These are phyloP conservation scores for Macaca nemestrina DNA, from an alignment of 2,113 vertebrate genomes.

Conservation along the genomic window DNA sequence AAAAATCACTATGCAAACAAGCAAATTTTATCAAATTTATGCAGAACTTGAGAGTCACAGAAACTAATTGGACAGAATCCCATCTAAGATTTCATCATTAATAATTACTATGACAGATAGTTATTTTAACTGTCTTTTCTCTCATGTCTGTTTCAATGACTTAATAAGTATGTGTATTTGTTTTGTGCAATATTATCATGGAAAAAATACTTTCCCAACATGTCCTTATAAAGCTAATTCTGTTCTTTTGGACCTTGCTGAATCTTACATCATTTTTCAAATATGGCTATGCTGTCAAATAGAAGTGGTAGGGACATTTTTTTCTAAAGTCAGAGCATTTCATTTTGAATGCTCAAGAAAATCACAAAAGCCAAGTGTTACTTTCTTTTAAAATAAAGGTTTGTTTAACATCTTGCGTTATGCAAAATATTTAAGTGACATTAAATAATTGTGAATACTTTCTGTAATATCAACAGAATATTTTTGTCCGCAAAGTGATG, in stretches of 20 bases:
- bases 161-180: neutral
- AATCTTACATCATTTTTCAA: conserved; percentile 44
- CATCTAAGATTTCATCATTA: conserved; percentile 62
- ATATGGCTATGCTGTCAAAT: neutral
- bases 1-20: conserved; percentile 64
- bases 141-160: neutral
- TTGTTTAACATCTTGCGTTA: neutral
- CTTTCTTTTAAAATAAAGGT: conserved; percentile 12
- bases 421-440: neutral
- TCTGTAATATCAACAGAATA: neutral
- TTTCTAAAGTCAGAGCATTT: neutral
- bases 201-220: neutral
- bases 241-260: neutral
- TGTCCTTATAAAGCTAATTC: neutral
- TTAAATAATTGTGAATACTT: neutral
- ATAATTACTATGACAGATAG: conserved; percentile 29
- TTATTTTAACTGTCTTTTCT: conserved; percentile 31
- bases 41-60: conserved; percentile 40
- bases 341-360: conserved; percentile 8
- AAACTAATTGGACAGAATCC: conserved; percentile 60
- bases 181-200: neutral
- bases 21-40: conserved; percentile 63
- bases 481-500: neutral
- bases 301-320: neutral
- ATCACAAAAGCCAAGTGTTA: neutral